phyloP scores from a whole-genome alignment of 2,888 invertebrate genomes.

The Sisyra terminalis region DNA sequence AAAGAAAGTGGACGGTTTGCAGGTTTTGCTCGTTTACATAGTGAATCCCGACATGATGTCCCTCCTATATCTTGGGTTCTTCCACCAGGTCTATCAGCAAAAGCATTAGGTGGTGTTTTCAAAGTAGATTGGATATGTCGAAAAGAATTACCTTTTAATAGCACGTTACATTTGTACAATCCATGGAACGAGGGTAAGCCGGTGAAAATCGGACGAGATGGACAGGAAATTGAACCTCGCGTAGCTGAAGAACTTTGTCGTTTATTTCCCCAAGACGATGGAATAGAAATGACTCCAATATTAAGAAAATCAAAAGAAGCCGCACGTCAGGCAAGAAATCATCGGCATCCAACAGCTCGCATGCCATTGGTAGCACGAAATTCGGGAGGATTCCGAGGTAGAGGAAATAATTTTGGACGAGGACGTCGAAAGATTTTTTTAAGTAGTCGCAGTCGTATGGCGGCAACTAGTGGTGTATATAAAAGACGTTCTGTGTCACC shows the following conservation, averaged over 20 bases:
- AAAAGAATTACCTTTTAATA: slow-evolving; percentile 83
- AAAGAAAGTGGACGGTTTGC: slow-evolving; percentile 94
- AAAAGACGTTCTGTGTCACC: slow-evolving; percentile 43
- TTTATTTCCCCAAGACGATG: slow-evolving; percentile 84
- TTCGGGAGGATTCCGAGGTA: slow-evolving; percentile 35
- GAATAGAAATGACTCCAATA: slow-evolving; percentile 77
- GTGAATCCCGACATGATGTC: slow-evolving; percentile 79
- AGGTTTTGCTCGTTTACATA: slow-evolving; percentile 82
- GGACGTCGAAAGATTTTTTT: slow-evolving; percentile 45
- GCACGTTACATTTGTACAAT: slow-evolving; percentile 85
- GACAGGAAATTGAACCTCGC: slow-evolving; percentile 93
- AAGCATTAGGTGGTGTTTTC: slow-evolving; percentile 89
- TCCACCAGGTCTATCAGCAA: slow-evolving; percentile 82
- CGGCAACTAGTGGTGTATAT: slow-evolving; percentile 30
- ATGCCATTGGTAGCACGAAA: slow-evolving; percentile 30
- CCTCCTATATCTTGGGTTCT: slow-evolving; percentile 86
- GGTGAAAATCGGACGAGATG: slow-evolving; percentile 97
- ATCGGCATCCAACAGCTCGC: slow-evolving; percentile 25
- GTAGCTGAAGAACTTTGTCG: slow-evolving; percentile 90
- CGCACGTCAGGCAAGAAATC: slow-evolving; percentile 40
- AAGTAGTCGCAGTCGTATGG: slow-evolving; percentile 44
- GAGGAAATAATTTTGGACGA: slow-evolving; percentile 31
- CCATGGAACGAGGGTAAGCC: slow-evolving; percentile 98
- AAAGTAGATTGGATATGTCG: slow-evolving; percentile 95
- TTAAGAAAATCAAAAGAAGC: slow-evolving; percentile 73